Percentiles rank a stretch among this genome's conserved stretches.
These are phyloP conservation scores for Bergia puertoricense DNA, from an alignment of 92 coral and sea anemone species.

Conservation along the genomic window DNA sequence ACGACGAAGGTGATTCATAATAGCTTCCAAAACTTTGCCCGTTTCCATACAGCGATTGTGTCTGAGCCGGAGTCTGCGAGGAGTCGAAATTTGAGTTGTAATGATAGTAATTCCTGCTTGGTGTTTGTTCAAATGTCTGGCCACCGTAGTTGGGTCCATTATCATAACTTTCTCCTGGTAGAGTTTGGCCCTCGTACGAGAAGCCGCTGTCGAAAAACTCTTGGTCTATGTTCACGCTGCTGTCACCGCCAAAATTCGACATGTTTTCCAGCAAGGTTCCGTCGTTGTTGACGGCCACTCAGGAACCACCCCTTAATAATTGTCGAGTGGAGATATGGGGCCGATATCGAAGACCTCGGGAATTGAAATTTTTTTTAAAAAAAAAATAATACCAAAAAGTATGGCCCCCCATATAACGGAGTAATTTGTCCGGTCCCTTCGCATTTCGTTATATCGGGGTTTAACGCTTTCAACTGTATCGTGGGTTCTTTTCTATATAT, in stretches of 20 bases:
- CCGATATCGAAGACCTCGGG: too few relatives aligned
- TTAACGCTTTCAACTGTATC: too few relatives aligned
- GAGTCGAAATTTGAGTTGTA: constrained; percentile 38
- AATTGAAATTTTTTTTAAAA: too few relatives aligned
- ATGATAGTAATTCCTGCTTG: constrained; percentile 24
- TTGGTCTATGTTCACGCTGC: constrained; percentile 77
- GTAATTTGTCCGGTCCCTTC: too few relatives aligned
- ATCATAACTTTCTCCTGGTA: constrained; percentile 45
- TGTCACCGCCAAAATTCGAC: constrained; percentile 77
- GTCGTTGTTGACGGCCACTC: constrained; percentile 68
- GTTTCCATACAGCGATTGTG: constrained; percentile 51
- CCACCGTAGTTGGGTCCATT: constrained; percentile 27
- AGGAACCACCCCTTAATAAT: constrained; percentile 45
- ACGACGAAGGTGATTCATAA: constrained; percentile 76
- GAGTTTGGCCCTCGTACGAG: constrained; percentile 70
- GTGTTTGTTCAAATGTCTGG: constrained; percentile 53
- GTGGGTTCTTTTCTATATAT: too few relatives aligned
- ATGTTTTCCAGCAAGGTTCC: constrained; percentile 68
- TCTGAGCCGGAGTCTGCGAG: constrained; percentile 24
- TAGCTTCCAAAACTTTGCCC: constrained; percentile 65
- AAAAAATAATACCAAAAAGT: too few relatives aligned
- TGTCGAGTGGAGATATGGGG: not conserved
- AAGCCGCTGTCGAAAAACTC: constrained; percentile 88
- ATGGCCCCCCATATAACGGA: too few relatives aligned
- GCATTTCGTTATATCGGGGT: too few relatives aligned